Evolutionary conservation across 2,113 vertebrate species (phyloP).

Genomic region (Melanostigma gelatinosum): DNA sequence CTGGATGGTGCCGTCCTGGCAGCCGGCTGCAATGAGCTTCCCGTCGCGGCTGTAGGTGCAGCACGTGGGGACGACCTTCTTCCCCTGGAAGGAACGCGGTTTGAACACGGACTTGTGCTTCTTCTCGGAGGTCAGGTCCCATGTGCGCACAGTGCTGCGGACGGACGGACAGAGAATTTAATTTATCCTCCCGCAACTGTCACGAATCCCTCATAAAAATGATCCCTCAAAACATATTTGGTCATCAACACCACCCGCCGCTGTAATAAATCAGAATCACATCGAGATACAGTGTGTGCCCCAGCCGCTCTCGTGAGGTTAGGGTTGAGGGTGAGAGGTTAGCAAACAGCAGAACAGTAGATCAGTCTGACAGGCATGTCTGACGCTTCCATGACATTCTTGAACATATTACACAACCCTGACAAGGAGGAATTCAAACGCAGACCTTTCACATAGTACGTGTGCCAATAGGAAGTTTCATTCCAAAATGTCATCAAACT

Average conservation of each 20-base stretch:
- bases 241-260: conserved; percentile 23
- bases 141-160: conserved; percentile 92
- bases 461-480: conserved; percentile 17
- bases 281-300: conserved; percentile 12
- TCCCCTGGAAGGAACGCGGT: conserved; percentile 91
- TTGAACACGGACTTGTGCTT: conserved; percentile 95
- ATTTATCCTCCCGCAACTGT: conserved; percentile 16
- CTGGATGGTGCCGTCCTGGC: conserved; percentile 97
- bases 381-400: conserved; percentile 72
- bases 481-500: conserved; percentile 14
- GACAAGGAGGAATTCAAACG: conserved; percentile 19
- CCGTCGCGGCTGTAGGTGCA: conserved; percentile 95
- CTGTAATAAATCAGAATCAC: conserved; percentile 37
- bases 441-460: conserved; percentile 13
- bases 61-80: conserved; percentile 92
- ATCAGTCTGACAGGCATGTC: conserved; percentile 74
- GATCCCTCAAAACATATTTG: conserved; percentile 38
- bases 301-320: conserved; percentile 38
- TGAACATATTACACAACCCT: conserved; percentile 81
- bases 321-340: conserved; percentile 37
- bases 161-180: conserved; percentile 33
- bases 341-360: conserved; percentile 61
- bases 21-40: conserved; percentile 93
- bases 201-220: conserved; percentile 39
- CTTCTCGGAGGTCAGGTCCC: conserved; percentile 94